Conservation (phyloP, 2,113 vertebrate genomes). For the Osmerus mordax region DNA sequence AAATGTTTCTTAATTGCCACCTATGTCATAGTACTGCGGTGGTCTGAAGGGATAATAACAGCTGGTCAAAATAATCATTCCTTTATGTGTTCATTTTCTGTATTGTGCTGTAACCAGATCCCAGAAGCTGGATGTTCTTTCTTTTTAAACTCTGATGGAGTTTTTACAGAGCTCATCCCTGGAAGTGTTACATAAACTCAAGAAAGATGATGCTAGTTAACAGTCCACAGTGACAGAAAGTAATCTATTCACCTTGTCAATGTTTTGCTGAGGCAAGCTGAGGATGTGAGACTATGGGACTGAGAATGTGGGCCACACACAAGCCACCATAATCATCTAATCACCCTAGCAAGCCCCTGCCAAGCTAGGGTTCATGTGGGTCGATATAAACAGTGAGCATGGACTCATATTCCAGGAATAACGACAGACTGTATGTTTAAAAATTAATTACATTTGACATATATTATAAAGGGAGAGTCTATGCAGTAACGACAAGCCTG, state of each 20-base stretch:
- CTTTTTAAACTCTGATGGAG: conserved; percentile 25
- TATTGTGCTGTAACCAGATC: conserved; percentile 35
- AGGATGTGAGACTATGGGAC: too few species aligned
- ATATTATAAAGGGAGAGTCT: conserved; percentile 39
- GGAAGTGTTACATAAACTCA: neutral
- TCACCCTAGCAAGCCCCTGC: neutral
- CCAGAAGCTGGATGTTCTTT: conserved; percentile 49
- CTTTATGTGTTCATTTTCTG: conserved; percentile 53
- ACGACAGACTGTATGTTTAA: conserved; percentile 11
- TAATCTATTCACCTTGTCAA: too few species aligned
- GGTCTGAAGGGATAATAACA: conserved; percentile 64
- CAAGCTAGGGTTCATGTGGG: too few species aligned
- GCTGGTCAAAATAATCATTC: conserved; percentile 55
- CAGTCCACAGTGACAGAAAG: too few species aligned
- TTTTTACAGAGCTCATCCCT: neutral
- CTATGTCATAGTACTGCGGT: conserved; percentile 52
- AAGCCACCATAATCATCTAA: neutral
- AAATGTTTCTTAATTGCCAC: conserved; percentile 59
- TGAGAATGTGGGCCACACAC: neutral
- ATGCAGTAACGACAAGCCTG: conserved; percentile 47
- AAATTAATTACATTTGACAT: conserved; percentile 38
- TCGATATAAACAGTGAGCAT: too few species aligned
- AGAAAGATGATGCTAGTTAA: neutral
- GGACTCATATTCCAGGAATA: too few species aligned
- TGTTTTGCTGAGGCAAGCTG: too few species aligned